Percentiles rank a stretch among this genome's conserved stretches.
These are phyloP conservation scores for Centruroides vittatus DNA, from an alignment of 1,140 invertebrate genomes.

Conservation along the genomic window DNA sequence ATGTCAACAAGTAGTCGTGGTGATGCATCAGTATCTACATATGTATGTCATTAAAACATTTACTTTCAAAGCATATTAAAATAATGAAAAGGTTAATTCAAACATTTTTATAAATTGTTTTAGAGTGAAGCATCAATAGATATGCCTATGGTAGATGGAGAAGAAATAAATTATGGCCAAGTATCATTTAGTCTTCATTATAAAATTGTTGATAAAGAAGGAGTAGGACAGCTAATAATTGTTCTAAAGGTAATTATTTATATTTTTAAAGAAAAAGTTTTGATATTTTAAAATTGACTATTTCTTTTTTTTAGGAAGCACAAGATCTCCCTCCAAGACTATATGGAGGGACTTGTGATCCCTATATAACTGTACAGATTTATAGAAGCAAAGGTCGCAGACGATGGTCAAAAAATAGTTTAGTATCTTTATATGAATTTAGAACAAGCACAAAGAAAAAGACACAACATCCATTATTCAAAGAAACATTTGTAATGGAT, in stretches of 20 bases:
- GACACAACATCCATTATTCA: constrained; percentile 19
- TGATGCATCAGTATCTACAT: constrained; percentile 12
- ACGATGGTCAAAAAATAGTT: constrained; percentile 6
- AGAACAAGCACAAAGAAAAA: constrained; percentile 16
- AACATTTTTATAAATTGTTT: background rate
- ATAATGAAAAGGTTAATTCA: too few relatives aligned
- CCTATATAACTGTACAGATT: constrained; percentile 13
- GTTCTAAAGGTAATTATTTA: constrained; percentile 8
- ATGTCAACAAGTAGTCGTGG: constrained; percentile 19
- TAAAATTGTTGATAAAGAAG: background rate
- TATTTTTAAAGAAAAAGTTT: background rate
- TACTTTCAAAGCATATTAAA: too few relatives aligned
- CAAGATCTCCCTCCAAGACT: constrained; percentile 14
- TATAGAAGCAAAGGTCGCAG: constrained; percentile 12
- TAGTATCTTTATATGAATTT: constrained; percentile 12
- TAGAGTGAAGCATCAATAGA: constrained; percentile 13
- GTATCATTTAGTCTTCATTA: constrained; percentile 10
- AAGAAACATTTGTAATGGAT: constrained; percentile 17
- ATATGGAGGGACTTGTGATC: constrained; percentile 18
- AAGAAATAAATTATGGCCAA: constrained; percentile 13
- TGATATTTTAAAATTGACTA: background rate
- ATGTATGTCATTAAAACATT: constrained; percentile 9
- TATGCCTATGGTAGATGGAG: constrained; percentile 10
- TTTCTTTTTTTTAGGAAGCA: constrained; percentile 13
- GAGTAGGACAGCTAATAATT: constrained; percentile 6